Conservation (phyloP, 2,797 vertebrate species). For the Platalea minor region DNA sequence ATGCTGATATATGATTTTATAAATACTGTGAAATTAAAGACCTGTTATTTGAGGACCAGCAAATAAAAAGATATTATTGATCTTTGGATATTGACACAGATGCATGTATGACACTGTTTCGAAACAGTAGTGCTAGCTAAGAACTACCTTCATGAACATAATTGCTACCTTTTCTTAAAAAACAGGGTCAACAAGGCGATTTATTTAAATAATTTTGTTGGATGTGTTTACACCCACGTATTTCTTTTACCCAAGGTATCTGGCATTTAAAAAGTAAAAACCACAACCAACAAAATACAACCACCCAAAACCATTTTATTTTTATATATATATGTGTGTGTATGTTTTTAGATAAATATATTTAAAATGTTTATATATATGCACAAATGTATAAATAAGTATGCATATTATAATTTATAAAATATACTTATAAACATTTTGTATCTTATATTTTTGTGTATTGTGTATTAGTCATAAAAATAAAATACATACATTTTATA, state of each 20-base stretch:
- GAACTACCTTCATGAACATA: neutral
- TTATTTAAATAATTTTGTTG: neutral
- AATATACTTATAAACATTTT: neutral
- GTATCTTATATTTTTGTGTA: neutral
- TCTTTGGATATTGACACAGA: neutral
- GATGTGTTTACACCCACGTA: neutral
- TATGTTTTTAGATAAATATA: neutral
- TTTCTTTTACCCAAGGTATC: neutral
- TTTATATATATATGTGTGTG: rapidly evolving
- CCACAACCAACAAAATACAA: neutral
- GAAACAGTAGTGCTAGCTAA: neutral
- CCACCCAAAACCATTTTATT: neutral
- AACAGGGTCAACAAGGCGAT: neutral
- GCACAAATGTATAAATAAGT: neutral
- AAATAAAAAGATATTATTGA: neutral
- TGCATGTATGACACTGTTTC: neutral
- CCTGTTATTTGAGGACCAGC: neutral
- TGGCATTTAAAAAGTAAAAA: neutral
- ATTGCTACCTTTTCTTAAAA: neutral
- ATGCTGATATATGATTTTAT: neutral
- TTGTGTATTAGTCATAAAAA: neutral
- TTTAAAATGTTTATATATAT: neutral
- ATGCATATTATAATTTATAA: neutral
- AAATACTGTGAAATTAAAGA: neutral
- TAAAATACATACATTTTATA: neutral